Percentiles rank a stretch among this genome's conserved stretches.
Conservation (phyloP, 2,113 vertebrate species). For the Psittacara wagleri region DNA sequence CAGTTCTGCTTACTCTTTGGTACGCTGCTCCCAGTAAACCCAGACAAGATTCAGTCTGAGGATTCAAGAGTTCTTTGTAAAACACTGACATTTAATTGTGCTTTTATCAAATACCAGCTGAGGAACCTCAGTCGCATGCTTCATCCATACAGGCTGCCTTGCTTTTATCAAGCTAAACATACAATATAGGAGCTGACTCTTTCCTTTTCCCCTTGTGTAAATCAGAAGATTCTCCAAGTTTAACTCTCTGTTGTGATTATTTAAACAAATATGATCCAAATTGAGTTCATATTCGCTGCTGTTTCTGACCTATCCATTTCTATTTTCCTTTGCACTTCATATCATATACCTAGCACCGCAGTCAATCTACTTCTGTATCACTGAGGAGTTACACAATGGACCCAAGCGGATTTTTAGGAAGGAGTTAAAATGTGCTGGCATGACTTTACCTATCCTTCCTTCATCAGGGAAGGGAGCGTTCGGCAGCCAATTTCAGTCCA, state of each 20-base stretch:
- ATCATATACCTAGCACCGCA: neutral
- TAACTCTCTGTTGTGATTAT: neutral
- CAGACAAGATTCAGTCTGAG: constrained; percentile 55
- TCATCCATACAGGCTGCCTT: constrained; percentile 12
- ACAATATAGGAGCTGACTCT: neutral
- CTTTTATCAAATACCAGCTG: constrained; percentile 64
- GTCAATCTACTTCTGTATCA: neutral
- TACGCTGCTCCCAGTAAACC: constrained; percentile 72
- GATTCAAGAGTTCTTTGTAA: constrained; percentile 63
- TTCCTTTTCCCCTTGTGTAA: neutral
- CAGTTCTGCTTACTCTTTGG: constrained; percentile 69
- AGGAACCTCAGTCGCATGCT: constrained; percentile 44
- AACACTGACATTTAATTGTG: constrained; percentile 63
- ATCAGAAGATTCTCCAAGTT: constrained; percentile 1
- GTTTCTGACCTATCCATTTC: neutral
- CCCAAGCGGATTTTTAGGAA: constrained; percentile 8
- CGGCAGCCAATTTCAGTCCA: constrained; percentile 53
- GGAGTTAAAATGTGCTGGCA: constrained; percentile 36
- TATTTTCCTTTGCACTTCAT: neutral
- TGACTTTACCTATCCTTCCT: constrained; percentile 30
- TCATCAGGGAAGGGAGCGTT: constrained; percentile 3
- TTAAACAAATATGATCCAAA: constrained; percentile 24
- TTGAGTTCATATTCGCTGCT: neutral
- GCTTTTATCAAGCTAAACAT: constrained; percentile 30
- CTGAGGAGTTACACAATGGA: neutral